Percentiles rank a stretch among this genome's conserved stretches.
Conservation (phyloP, 2,797 vertebrate genomes). For the Halcyon badia region DNA sequence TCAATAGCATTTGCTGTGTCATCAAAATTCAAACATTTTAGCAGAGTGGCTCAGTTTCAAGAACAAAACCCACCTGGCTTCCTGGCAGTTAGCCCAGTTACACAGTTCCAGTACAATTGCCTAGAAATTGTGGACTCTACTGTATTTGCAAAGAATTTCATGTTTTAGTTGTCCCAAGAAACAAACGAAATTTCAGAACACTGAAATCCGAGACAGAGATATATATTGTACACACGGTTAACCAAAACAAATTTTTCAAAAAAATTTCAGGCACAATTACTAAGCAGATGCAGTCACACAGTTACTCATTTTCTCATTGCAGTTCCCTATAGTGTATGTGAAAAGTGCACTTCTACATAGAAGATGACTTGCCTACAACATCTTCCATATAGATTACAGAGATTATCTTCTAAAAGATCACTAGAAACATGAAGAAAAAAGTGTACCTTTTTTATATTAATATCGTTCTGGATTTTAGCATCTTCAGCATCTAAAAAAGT, state of each 20-base stretch:
- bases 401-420: not conserved
- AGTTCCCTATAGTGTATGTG: fast-evolving
- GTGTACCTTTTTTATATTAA: not conserved
- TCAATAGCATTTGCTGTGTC: not conserved
- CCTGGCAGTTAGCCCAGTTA: not conserved
- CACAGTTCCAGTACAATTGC: not conserved
- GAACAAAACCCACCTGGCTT: not conserved
- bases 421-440: not conserved
- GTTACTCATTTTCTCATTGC: not conserved
- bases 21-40: slow-evolving; percentile 12
- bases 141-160: not conserved
- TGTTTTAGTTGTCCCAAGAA: not conserved
- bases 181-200: not conserved
- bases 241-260: not conserved
- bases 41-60: not conserved
- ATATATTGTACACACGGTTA: not conserved
- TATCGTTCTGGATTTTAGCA: not conserved
- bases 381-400: not conserved
- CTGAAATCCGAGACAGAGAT: not conserved
- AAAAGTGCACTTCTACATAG: not conserved
- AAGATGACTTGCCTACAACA: not conserved
- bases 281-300: not conserved
- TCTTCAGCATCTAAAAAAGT: not conserved
- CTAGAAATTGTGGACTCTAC: not conserved
- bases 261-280: not conserved